Evolutionary conservation across 2,888 invertebrate genomes (phyloP), one percentile per base, ranked within the genome.

Genomic region (Anoplius nigerrimus): DNA sequence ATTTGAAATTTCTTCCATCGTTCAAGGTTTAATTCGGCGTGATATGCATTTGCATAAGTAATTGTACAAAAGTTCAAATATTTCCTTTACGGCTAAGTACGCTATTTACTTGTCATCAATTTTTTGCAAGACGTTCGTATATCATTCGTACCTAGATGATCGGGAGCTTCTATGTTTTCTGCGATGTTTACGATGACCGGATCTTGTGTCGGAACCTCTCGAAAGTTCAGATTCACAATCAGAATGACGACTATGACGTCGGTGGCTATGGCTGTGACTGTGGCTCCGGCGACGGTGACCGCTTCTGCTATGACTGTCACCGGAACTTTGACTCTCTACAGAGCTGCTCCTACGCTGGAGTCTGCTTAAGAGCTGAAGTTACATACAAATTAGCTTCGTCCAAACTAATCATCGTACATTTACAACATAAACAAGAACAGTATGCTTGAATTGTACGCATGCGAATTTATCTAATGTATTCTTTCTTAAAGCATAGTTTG

Each of bases 171-270:
- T 92, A 85, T 95, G 95, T 82, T 88, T 88, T 63, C 94, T 90
- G 48, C 94, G 91, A 80, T 94, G 94, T 66, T 94, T 93, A 68
- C 95, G 91, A 72, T 89, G 89, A 18, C 94, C 94, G 6, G 95
- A 95, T 76, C 95, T 92, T 51, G 86, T 85, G 16, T 93, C 95
- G 6, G 96, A 97, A 51, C 95, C 94, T 70, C 96, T 93, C 0
- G 97, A 97, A 77, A 96, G 90, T 89, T 97, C 97, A 83, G 97
- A 97, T 89, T 97, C 97, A 77, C 96, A 96, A 87, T 97, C 97
- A 0, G 97, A 97, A 78, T 95, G 93, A 83, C 94, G 92, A 76
- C 95, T 88, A 70, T 88, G 92, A 81, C 95, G 95, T 46, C 95
- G 93, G 87, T 96, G 95, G 82, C 93, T 92, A 87, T 95, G 94